Base-by-base conservation (phyloP, 1,140 invertebrate species). In the Cyrtorhinus lividipennis region DNA sequence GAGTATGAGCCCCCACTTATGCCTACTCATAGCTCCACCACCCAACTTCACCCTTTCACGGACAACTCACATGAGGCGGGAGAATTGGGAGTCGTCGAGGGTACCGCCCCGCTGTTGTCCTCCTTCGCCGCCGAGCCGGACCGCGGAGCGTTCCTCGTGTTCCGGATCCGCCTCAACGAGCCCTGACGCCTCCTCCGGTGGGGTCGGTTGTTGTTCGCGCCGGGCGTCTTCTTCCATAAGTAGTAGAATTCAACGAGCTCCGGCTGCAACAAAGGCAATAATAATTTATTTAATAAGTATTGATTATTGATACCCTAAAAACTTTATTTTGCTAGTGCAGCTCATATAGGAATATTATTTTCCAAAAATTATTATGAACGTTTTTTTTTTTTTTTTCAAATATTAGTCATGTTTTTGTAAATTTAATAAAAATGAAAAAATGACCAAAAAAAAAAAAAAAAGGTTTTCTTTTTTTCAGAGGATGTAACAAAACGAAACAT, bases 171-270 rank as follows among this genome's bases (percentile, higher is more conserved):
- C 66, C 93, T 81, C 62, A 95, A 77, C n/a, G 91, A 92, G 67
- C 87, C 88, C 73, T 90, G 88, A 61, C 93, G 78, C 59, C 71
- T 79, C 78, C 93, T 79, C 61, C 92, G 80, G 72, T 95, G 91
- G 22, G 92, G 92, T 62, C 93, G 80, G 74, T 93, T 92, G 73
- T 90, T 92, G 72, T 92, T 90, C 53, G 95, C 95, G 69, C 90
- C 90, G n/a, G 95, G 92, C n/a, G 95, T 98, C 78, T 99, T 99
- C 79, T 99, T 99, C 96, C 95, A 99, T 72, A 98, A 81, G 78
- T 99, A 99, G 76, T 99, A 99, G 78, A 92, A 99, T 72, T 98
- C 94, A 24, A 99, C 93, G 69, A 99, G 77, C 72, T 99, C 94
- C 46, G 92, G 85, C 87, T 90, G 72, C 24, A 78, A 67, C 44